These are phyloP conservation scores for Cynocephalus volans DNA, from an alignment of 2,113 vertebrate species.

Conservation along the genomic window DNA sequence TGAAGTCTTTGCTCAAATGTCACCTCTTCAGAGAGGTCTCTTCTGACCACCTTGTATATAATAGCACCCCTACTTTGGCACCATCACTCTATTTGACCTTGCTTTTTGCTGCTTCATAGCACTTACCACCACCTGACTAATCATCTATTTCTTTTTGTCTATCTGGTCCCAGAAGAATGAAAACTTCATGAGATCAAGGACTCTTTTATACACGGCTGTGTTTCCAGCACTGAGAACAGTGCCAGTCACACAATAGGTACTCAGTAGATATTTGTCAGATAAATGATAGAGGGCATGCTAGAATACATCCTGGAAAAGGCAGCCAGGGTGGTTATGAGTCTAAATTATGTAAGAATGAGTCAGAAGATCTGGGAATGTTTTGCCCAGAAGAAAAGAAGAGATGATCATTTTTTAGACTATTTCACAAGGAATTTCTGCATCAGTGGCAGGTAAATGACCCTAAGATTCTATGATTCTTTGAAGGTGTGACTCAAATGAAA, in stretches of 20 bases:
- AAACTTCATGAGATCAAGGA: constrained; percentile 44
- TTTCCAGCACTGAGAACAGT: neutral
- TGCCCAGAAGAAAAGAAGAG: constrained; percentile 12
- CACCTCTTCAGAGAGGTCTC: neutral
- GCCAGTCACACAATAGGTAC: constrained; percentile 9
- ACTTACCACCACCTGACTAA: neutral
- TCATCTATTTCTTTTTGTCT: constrained; percentile 38
- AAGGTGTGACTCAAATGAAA: constrained; percentile 4
- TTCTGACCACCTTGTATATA: neutral
- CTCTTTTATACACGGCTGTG: constrained; percentile 7
- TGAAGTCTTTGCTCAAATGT: constrained; percentile 27
- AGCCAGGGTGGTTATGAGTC: neutral
- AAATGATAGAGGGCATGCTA: constrained; percentile 12
- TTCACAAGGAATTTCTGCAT: constrained; percentile 52
- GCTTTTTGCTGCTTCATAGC: constrained; percentile 19
- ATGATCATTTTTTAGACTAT: constrained; percentile 24
- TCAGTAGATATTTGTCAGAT: constrained; percentile 30
- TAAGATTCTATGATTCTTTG: constrained; percentile 37
- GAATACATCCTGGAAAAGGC: constrained; percentile 26
- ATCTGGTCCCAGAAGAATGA: constrained; percentile 33
- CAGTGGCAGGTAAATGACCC: neutral
- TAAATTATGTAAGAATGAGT: neutral
- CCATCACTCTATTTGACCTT: neutral
- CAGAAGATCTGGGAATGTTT: constrained; percentile 61
- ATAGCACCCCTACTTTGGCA: neutral